A percentile compares a stretch with the other conserved stretches of the same genome.
Evolutionary conservation across 2,797 vertebrate genomes (phyloP).

Genomic region (Rachycentron canadum): DNA sequence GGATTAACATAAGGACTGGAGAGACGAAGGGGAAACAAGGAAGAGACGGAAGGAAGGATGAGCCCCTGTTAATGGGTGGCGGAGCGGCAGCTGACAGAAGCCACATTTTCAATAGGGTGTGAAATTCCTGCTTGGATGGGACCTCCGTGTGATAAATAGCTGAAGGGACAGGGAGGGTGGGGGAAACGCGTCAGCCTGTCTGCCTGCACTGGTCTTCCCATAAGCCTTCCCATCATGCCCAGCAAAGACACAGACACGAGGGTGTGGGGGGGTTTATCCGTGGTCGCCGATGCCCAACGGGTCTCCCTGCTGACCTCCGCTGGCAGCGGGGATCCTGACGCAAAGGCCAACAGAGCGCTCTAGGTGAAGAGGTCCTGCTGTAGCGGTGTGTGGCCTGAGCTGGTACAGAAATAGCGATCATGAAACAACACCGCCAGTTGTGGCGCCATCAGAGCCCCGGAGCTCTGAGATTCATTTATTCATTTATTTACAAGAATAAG

Average conservation of each 20-base stretch:
- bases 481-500: too few relatives aligned
- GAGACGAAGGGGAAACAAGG: constrained; percentile 44
- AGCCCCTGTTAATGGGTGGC: constrained; percentile 71
- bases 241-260: constrained; percentile 56
- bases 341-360: constrained; percentile 52
- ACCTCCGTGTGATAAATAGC: constrained; percentile 80
- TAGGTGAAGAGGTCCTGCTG: constrained; percentile 24
- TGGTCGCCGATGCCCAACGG: constrained; percentile 68
- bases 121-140: constrained; percentile 82
- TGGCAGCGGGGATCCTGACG: constrained; percentile 46
- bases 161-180: constrained; percentile 59
- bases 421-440: constrained; percentile 21
- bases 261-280: constrained; percentile 78
- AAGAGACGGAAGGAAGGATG: constrained; percentile 73
- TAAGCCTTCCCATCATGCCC: constrained; percentile 70
- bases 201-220: constrained; percentile 72
- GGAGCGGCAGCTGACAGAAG: constrained; percentile 83
- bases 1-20: constrained; percentile 50
- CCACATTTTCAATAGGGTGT: constrained; percentile 84
- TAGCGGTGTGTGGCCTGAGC: constrained; percentile 48
- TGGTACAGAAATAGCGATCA: constrained; percentile 39
- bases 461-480: too few relatives aligned
- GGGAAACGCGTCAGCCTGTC: constrained; percentile 76
- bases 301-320: constrained; percentile 68
- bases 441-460: too few relatives aligned